A percentile compares a stretch with the other conserved stretches of the same genome.
Evolutionary conservation across 2,797 vertebrate species (phyloP).

Genomic region (Phoxinus dragarum): DNA sequence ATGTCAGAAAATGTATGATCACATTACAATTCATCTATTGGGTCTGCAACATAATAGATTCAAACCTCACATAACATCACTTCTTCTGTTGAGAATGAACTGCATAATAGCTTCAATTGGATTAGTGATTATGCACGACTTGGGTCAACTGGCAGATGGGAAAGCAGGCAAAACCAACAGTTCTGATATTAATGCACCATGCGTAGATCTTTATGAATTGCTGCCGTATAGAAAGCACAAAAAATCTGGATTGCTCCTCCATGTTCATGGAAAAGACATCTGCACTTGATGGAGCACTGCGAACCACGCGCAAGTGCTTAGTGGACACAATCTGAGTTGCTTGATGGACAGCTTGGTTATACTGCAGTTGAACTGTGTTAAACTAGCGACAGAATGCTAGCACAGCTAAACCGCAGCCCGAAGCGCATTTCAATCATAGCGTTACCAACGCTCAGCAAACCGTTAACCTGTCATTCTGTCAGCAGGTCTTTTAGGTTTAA

Average conservation of each 20-base stretch:
- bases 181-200: background rate
- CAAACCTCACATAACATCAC: conserved; percentile 1
- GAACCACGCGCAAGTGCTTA: background rate
- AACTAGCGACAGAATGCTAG: conserved; percentile 37
- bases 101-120: conserved; percentile 4
- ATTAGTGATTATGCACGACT: conserved; percentile 2
- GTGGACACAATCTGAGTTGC: background rate
- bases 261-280: background rate
- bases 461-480: conserved; percentile 30
- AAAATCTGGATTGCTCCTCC: background rate
- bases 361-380: conserved; percentile 18
- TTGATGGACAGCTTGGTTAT: conserved; percentile 40
- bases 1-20: conserved; percentile 26
- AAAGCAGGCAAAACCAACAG: background rate
- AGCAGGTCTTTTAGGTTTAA: conserved; percentile 22
- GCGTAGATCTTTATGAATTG: background rate
- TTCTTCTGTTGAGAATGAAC: conserved; percentile 17
- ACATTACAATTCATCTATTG: conserved; percentile 4
- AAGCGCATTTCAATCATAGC: conserved; percentile 8
- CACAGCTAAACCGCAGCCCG: conserved; percentile 25
- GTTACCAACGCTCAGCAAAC: conserved; percentile 18
- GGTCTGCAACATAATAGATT: background rate
- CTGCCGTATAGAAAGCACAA: background rate
- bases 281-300: background rate
- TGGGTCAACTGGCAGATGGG: conserved; percentile 15